Evolutionary conservation across 2,797 vertebrate genomes (phyloP).

Genomic region (Anguilla pacifica): DNA sequence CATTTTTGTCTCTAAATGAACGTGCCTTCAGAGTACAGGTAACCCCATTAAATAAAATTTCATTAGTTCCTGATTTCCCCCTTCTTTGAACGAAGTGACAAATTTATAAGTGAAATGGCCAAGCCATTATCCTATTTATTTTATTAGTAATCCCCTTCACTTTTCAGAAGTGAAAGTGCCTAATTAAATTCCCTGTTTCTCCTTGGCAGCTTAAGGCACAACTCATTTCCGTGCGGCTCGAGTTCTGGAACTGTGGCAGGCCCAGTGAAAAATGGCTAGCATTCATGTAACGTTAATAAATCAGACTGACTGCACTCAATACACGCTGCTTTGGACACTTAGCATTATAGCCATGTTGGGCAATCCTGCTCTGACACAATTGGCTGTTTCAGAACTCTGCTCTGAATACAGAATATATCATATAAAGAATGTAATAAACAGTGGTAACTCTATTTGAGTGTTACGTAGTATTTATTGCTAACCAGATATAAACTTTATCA

Average conservation of each 20-base stretch:
- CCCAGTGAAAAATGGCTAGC: conserved; percentile 50
- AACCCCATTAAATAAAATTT: conserved; percentile 48
- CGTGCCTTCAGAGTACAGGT: conserved; percentile 34
- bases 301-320: background rate
- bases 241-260: conserved; percentile 43
- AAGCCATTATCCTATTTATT: conserved; percentile 56
- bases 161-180: conserved; percentile 51
- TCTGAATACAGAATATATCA: background rate
- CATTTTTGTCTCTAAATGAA: conserved; percentile 39
- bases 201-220: conserved; percentile 49
- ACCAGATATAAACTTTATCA: background rate
- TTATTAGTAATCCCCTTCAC: conserved; percentile 56
- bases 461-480: background rate
- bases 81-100: conserved; percentile 38
- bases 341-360: background rate
- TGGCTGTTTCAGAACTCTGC: background rate
- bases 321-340: background rate
- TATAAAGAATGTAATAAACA: background rate
- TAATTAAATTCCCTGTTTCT: conserved; percentile 48
- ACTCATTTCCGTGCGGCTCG: conserved; percentile 49
- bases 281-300: conserved; percentile 28
- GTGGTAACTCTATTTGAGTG: background rate
- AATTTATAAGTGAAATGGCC: conserved; percentile 51
- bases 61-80: conserved; percentile 26
- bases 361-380: background rate